Base-by-base conservation (phyloP, 2,797 vertebrate species). In the Catostomus latipinnis region DNA sequence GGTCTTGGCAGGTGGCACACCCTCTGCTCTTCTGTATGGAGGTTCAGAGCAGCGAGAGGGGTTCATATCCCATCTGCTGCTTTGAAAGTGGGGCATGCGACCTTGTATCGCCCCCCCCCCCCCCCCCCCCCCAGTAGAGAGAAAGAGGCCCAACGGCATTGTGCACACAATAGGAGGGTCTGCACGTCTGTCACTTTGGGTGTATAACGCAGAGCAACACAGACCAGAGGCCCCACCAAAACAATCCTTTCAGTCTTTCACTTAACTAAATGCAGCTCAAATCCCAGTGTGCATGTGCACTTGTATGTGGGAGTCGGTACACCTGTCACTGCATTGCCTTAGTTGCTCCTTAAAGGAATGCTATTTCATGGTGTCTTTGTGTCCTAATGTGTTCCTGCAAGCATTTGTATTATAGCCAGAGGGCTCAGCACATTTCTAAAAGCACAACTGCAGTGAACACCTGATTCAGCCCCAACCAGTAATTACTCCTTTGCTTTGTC, bases 121-220 rank as follows among this genome's bases (percentile, higher is more conserved):
- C 81, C 86, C 89, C 93, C 93, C 84, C 90, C 86, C 76, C 81
- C 86, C 89, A 78, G 72, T 13, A 65, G 82, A 88, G 71, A 14
- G 6, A 11, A 52, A 69, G 76, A 66, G 68, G 61, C 80, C 71
- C 69, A 22, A 34, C 48, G n/a, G 60, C 22, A 13, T 43, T 13
- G 11, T 9, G 7, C 45, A 90, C 87, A 94, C 92, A 94, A 93
- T 83, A 80, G 65, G 18, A 16, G 22, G 74, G 72, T 90, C 92
- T 92, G 92, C 90, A 90, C 85, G 81, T 91, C 89, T 93, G 92
- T 92, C 91, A 92, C 82, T 80, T 76, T 74, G 87, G 83, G 67
- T 48, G 86, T 86, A 89, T 87, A 85, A 88, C 88, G 82, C 75
- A 68, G 46, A 60, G 58, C 6, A 85, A 88, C 88, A 83, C 75